Evolutionary conservation across 1,140 invertebrate species (phyloP).

Genomic region (Drosophila lini): DNA sequence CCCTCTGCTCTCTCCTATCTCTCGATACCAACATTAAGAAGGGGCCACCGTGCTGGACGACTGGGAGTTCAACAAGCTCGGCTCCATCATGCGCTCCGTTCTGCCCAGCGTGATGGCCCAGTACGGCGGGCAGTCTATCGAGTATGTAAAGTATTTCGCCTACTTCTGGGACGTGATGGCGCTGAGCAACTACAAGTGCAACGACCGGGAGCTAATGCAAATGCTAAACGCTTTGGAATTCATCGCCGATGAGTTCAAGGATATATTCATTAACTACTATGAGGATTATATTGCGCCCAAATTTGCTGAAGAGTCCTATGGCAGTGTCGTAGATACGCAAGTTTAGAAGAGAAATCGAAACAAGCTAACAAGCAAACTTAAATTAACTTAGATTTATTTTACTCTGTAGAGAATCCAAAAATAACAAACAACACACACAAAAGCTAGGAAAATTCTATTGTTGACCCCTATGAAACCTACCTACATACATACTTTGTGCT

Average conservation of each 20-base stretch:
- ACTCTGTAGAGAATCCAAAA: constrained; percentile 40
- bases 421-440: constrained; percentile 16
- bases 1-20: constrained; percentile 15
- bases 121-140: constrained; percentile 57
- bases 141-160: constrained; percentile 66
- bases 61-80: constrained; percentile 72
- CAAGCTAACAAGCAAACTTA: constrained; percentile 19
- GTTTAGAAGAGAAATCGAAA: constrained; percentile 42
- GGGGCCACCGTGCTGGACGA: constrained; percentile 58
- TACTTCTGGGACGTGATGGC: constrained; percentile 75
- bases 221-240: constrained; percentile 74
- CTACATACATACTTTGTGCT: constrained; percentile 58
- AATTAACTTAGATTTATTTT: constrained; percentile 51
- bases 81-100: constrained; percentile 64
- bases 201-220: constrained; percentile 70
- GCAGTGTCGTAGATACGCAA: constrained; percentile 66
- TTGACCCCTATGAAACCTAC: constrained; percentile 37
- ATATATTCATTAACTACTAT: constrained; percentile 74
- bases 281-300: constrained; percentile 73
- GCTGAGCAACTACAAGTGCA: constrained; percentile 67
- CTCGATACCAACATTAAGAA: constrained; percentile 22
- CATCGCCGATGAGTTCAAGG: constrained; percentile 70
- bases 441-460: constrained; percentile 54
- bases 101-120: constrained; percentile 59
- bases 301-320: constrained; percentile 69